These are phyloP conservation scores for Drosophila testacea DNA, from an alignment of 2,888 invertebrate species.

Conservation along the genomic window DNA sequence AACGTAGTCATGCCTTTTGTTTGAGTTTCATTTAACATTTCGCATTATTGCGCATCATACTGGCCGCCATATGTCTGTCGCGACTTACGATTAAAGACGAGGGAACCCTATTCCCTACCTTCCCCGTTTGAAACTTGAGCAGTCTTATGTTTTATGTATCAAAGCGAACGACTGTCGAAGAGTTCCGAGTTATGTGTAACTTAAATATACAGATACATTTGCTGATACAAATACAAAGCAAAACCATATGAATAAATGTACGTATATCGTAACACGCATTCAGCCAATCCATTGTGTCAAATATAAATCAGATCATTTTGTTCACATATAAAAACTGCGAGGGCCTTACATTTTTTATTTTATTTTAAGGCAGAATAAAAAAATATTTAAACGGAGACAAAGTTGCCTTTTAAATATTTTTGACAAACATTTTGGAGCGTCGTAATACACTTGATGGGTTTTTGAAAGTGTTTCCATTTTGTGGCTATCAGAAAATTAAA, in stretches of 20 bases:
- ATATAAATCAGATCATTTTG: conserved; percentile 82
- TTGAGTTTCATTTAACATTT: conserved; percentile 60
- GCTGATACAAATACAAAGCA: conserved; percentile 30
- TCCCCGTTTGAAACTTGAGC: conserved; percentile 9
- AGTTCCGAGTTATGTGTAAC: conserved; percentile 26
- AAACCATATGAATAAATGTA: conserved; percentile 27
- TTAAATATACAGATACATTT: conserved; percentile 17
- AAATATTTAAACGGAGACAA: conserved; percentile 58
- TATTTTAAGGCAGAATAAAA: conserved; percentile 65
- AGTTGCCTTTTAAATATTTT: conserved; percentile 66
- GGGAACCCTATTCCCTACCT: not conserved
- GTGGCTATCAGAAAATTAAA: conserved; percentile 54
- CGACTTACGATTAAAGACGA: conserved; percentile 44
- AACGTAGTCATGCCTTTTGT: conserved; percentile 25
- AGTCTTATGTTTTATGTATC: conserved; percentile 81
- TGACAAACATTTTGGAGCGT: conserved; percentile 67
- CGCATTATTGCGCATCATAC: conserved; percentile 75
- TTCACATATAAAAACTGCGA: conserved; percentile 42
- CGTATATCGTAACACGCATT: conserved; percentile 45
- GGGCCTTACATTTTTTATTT: conserved; percentile 13
- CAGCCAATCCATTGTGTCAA: conserved; percentile 77
- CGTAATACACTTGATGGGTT: conserved; percentile 47
- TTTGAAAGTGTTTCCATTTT: conserved; percentile 61
- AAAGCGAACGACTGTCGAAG: conserved; percentile 52
- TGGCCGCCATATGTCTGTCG: conserved; percentile 68